Conservation (phyloP, 2,113 vertebrate species). For the Muscicapa adusta region DNA sequence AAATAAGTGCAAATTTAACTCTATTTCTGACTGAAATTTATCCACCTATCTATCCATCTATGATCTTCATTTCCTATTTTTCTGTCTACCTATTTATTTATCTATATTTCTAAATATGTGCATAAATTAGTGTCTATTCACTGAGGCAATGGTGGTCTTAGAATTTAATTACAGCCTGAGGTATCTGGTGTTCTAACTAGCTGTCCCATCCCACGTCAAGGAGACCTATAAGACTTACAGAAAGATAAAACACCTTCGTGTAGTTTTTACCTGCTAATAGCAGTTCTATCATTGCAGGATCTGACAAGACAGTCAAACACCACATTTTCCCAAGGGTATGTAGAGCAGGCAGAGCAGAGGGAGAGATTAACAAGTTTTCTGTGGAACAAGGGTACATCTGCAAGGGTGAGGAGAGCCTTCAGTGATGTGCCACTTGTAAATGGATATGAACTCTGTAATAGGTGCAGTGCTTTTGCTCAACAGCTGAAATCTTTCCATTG, state of each 20-base stretch:
- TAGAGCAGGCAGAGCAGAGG: conserved; percentile 36
- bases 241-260: not conserved
- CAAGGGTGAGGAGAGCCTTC: conserved; percentile 32
- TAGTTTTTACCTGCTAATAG: not conserved
- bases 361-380: conserved; percentile 48
- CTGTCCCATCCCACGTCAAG: not conserved
- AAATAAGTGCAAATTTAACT: not conserved
- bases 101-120: not conserved
- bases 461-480: not conserved
- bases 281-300: not conserved
- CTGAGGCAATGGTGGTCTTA: not conserved
- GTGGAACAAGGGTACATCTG: not conserved
- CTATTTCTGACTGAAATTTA: not conserved
- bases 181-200: not conserved
- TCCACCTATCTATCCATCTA: not conserved
- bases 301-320: conserved; percentile 50
- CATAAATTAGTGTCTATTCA: not conserved
- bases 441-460: conserved; percentile 38
- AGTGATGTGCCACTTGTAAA: conserved; percentile 58
- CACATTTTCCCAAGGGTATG: conserved; percentile 46
- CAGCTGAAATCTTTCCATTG: conserved; percentile 56
- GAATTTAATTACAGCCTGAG: not conserved
- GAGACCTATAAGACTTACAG: not conserved
- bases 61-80: not conserved
- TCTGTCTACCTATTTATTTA: not conserved